A percentile compares a stretch with the other conserved stretches of the same genome.
These are phyloP conservation scores for Amblyjoppa fuscipennis DNA, from an alignment of 2,888 invertebrate species.

Conservation along the genomic window DNA sequence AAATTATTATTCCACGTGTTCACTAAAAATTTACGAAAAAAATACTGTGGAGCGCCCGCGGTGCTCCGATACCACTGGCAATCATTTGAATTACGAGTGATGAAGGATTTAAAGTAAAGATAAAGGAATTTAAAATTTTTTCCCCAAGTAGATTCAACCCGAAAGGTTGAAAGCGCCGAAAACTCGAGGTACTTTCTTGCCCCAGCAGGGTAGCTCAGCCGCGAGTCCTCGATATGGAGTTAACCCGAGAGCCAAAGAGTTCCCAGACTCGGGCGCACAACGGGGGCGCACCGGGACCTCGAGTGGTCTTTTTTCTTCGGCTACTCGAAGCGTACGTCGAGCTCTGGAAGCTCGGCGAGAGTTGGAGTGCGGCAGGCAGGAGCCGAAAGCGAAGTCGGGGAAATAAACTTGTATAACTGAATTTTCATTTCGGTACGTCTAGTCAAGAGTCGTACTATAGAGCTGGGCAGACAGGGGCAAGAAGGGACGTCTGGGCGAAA, in stretches of 20 bases:
- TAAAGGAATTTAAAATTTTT: slow-evolving; percentile 1
- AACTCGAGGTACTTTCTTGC: slow-evolving; percentile 7
- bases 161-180: slow-evolving; percentile 28
- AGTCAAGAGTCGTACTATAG: slow-evolving; percentile 29
- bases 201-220: slow-evolving; percentile 21
- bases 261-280: slow-evolving; percentile 27
- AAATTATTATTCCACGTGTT: no score
- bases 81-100: not conserved
- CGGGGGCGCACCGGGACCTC: slow-evolving; percentile 5
- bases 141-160: not conserved
- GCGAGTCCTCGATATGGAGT: slow-evolving; percentile 37
- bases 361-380: slow-evolving; percentile 20
- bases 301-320: slow-evolving; percentile 29
- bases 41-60: no score
- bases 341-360: slow-evolving; percentile 3
- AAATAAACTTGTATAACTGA: slow-evolving; percentile 63
- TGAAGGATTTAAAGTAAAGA: not conserved
- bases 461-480: not conserved
- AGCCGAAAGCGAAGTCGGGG: slow-evolving; percentile 30
- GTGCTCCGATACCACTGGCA: no score
- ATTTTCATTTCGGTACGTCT: slow-evolving; percentile 56
- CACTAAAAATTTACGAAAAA: no score
- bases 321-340: slow-evolving; percentile 40
- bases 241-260: slow-evolving; percentile 32
- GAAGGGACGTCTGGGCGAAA: not conserved